Base-by-base conservation (phyloP, 2,888 invertebrate species). In the Andrena praecox region DNA sequence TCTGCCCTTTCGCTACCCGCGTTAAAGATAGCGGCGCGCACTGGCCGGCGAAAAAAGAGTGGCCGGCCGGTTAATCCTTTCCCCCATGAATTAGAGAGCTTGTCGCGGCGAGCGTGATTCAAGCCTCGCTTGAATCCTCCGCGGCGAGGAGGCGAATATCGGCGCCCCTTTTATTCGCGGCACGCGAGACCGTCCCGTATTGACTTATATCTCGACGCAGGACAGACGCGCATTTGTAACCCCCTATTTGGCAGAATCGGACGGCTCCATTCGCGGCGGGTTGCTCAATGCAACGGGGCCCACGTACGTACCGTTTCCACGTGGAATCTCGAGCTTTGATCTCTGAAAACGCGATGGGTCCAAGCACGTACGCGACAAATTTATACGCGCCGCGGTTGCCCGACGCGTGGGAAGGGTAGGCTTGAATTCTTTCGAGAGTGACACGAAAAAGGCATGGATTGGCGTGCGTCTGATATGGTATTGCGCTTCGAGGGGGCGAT, bases 241-340 rank as follows among this genome's bases (percentile, higher is more conserved):
- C 85, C 93, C 92, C 88, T 93, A 93, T 93, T 92, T 92, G 93
- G 93, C 85, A 89, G 92, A 93, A 93, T 92, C 92, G 90, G 90
- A 91, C 91, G 90, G 91, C 91, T 91, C 91, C 91, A 91, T 92
- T 91, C 89, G 87, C 80, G 85, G 80, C 78, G 80, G 84, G 81
- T 91, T 90, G 91, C 92, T 92, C 92, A 91, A 92, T 90, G 90
- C 85, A 68, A 56, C 87, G 52, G 29, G 52, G 10, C 29, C n/a
- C 20, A 77, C 79, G 80, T 56, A 60, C 56, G 76, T 86, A 76
- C 80, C 77, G 79, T 75, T 80, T 79, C 79, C 85, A 79, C 79
- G 72, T 72, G 70, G 72, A 76, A 87, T 87, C 82, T 75, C 33
- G 62, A 42, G 79, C 77, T 84, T 84, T 64, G 80, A 87, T 87